These are phyloP conservation scores for Motacilla alba DNA, from an alignment of 2,113 vertebrate species.

Conservation along the genomic window DNA sequence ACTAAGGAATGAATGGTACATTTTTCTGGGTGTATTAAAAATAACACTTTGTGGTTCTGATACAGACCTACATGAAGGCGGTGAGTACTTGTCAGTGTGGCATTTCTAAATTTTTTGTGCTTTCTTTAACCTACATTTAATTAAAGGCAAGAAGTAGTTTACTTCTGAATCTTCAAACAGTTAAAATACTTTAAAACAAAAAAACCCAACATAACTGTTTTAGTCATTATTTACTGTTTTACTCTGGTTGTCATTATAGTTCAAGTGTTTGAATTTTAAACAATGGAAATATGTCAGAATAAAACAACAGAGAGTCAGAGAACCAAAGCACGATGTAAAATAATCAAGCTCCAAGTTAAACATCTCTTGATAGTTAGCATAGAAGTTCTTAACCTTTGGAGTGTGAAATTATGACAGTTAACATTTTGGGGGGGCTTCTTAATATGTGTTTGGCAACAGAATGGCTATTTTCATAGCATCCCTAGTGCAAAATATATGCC, in stretches of 20 bases:
- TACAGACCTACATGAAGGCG: background rate
- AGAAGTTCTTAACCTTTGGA: conserved; percentile 29
- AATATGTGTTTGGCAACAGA: conserved; percentile 7
- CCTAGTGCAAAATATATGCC: conserved; percentile 40
- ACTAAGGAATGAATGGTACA: background rate
- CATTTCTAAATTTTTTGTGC: background rate
- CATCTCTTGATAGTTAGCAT: background rate
- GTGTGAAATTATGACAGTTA: conserved; percentile 49
- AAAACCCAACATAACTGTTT: background rate
- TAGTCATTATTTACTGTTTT: background rate
- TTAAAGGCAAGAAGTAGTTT: background rate
- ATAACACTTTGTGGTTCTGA: background rate
- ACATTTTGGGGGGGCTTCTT: background rate
- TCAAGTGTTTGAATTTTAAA: background rate
- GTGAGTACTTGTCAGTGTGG: background rate
- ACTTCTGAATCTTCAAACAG: background rate
- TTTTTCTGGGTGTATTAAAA: background rate
- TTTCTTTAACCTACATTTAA: background rate
- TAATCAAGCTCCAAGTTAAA: conserved; percentile 10
- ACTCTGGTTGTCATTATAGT: background rate
- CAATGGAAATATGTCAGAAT: background rate
- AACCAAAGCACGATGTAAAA: background rate
- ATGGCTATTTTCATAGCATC: background rate
- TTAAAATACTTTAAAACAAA: background rate
- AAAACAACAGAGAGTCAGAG: background rate